phyloP scores from a whole-genome alignment of 2,113 vertebrate genomes.

The Promerops cafer region DNA sequence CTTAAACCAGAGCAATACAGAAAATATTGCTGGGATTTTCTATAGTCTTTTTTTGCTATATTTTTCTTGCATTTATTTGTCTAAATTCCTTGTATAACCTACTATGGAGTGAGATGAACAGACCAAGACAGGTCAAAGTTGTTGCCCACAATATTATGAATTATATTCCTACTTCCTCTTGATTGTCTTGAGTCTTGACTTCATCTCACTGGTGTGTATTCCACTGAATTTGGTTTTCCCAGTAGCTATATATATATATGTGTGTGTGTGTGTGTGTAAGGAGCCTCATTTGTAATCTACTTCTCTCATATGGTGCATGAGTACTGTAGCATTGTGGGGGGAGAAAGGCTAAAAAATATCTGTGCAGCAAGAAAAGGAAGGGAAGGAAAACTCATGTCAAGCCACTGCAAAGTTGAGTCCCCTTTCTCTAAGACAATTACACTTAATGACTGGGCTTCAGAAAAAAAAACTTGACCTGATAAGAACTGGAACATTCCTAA shows the following conservation, averaged over 20 bases:
- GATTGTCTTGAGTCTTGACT: neutral
- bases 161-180: neutral
- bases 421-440: neutral
- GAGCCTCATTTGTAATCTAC: neutral
- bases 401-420: neutral
- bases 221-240: neutral
- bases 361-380: neutral
- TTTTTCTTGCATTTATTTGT: neutral
- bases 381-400: neutral
- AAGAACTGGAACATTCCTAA: neutral
- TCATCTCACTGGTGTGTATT: neutral
- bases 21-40: neutral
- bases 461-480: neutral
- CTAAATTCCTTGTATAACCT: neutral
- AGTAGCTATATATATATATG: neutral
- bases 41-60: accelerated
- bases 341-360: neutral
- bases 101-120: neutral
- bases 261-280: too few relatives aligned
- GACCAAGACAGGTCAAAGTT: neutral
- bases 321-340: neutral
- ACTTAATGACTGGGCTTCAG: neutral
- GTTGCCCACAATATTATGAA: neutral
- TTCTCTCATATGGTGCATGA: neutral
- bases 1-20: neutral